Evolutionary conservation across 2,797 vertebrate genomes (phyloP).

Genomic region (Leptoclinus maculatus): DNA sequence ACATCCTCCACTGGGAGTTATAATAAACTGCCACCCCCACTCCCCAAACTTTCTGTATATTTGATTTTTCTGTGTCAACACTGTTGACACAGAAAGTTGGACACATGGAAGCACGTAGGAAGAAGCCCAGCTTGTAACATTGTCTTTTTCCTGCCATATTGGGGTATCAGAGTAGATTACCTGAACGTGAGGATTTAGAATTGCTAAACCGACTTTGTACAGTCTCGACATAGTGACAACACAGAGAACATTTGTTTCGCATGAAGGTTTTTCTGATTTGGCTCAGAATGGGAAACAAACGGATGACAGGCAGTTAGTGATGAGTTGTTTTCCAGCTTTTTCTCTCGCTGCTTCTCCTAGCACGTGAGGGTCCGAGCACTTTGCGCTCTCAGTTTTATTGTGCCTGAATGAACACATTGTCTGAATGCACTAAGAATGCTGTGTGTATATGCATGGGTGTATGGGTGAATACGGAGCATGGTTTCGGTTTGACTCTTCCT

Average conservation of each 20-base stretch:
- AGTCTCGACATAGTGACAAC: slow-evolving; percentile 21
- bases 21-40: slow-evolving; percentile 64
- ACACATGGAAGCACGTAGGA: slow-evolving; percentile 44
- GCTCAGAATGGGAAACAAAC: slow-evolving; percentile 45
- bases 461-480: not conserved
- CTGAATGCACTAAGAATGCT: not conserved
- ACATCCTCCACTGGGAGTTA: slow-evolving; percentile 68
- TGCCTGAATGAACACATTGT: slow-evolving; percentile 23
- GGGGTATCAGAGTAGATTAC: slow-evolving; percentile 25
- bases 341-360: not conserved
- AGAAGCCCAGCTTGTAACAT: slow-evolving; percentile 30
- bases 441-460: not conserved
- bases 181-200: slow-evolving; percentile 17
- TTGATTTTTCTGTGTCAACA: slow-evolving; percentile 53
- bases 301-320: slow-evolving; percentile 35
- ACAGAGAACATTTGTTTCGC: slow-evolving; percentile 9
- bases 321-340: slow-evolving; percentile 25
- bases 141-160: slow-evolving; percentile 23
- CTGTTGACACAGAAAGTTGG: slow-evolving; percentile 53
- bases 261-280: slow-evolving; percentile 40
- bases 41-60: slow-evolving; percentile 65
- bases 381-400: slow-evolving; percentile 18
- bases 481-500: slow-evolving; percentile 1
- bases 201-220: not conserved
- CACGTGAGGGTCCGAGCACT: not conserved